A percentile compares a stretch with the other conserved stretches of the same genome.
Conservation (phyloP, 2,113 vertebrate genomes). For the Oreochromis spilurus region DNA sequence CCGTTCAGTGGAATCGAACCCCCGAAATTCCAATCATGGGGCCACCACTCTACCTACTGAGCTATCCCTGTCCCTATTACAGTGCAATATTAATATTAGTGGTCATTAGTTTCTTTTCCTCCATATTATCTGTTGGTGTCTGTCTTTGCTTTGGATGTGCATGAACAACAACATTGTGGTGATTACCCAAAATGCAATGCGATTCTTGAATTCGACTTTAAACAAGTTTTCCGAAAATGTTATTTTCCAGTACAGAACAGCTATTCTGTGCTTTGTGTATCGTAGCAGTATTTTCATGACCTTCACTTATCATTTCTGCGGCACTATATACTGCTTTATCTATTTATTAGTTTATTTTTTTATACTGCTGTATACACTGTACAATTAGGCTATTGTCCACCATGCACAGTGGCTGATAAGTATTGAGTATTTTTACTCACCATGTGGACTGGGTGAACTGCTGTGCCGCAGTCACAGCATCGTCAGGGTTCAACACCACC, state of each 20-base stretch:
- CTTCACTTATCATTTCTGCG: not conserved
- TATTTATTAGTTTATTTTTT: not conserved
- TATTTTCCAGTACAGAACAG: not conserved
- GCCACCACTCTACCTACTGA: no score
- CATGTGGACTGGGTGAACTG: slow-evolving; percentile 90
- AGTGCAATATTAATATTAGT: not conserved
- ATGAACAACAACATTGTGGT: not conserved
- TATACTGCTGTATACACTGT: not conserved
- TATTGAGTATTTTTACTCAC: slow-evolving; percentile 48
- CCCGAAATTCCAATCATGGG: no score
- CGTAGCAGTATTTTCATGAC: not conserved
- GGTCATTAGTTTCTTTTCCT: not conserved
- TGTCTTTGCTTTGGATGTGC: not conserved
- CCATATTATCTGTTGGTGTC: not conserved
- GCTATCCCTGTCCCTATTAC: not conserved
- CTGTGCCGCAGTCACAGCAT: slow-evolving; percentile 93
- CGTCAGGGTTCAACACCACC: slow-evolving; percentile 81
- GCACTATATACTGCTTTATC: not conserved
- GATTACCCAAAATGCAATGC: not conserved
- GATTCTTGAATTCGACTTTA: not conserved
- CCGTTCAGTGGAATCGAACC: no score
- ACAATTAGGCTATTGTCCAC: not conserved
- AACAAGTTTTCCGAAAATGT: not conserved
- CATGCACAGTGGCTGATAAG: not conserved
- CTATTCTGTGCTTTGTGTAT: not conserved